Evolutionary conservation across 2,113 vertebrate genomes (phyloP).

Genomic region (Campylomormyrus tamandua): DNA sequence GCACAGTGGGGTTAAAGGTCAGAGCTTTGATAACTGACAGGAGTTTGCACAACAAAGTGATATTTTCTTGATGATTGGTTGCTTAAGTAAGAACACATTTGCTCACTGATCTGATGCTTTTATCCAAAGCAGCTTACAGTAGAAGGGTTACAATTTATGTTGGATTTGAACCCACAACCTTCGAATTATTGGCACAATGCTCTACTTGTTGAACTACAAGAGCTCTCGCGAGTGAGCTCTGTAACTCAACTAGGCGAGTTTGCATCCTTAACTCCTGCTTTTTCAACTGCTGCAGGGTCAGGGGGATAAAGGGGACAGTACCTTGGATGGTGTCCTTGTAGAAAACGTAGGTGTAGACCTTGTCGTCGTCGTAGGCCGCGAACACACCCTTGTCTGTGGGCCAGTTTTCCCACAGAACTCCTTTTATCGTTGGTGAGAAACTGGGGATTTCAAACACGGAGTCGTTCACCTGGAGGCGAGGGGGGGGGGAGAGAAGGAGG

Average conservation of each 20-base stretch:
- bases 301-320: conserved; percentile 46
- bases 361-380: conserved; percentile 86
- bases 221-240: not conserved
- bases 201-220: not conserved
- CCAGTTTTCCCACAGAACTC: conserved; percentile 94
- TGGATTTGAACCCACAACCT: not conserved
- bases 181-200: not conserved
- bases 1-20: not conserved
- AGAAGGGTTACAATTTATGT: not conserved
- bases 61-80: not conserved
- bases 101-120: not conserved
- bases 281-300: not conserved
- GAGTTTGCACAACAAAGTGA: not conserved
- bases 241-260: not conserved
- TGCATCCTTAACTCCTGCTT: not conserved
- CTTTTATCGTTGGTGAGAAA: conserved; percentile 86
- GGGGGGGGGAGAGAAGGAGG: conserved; percentile 6
- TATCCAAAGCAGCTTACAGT: not conserved
- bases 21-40: not conserved
- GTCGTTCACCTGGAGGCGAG: conserved; percentile 65
- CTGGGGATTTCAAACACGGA: conserved; percentile 78
- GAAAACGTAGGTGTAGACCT: conserved; percentile 83
- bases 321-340: conserved; percentile 89
- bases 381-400: conserved; percentile 81
- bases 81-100: not conserved